A percentile compares a stretch with the other conserved stretches of the same genome.
These are phyloP conservation scores for Caretta caretta DNA, from an alignment of 2,113 vertebrate genomes.

Conservation along the genomic window DNA sequence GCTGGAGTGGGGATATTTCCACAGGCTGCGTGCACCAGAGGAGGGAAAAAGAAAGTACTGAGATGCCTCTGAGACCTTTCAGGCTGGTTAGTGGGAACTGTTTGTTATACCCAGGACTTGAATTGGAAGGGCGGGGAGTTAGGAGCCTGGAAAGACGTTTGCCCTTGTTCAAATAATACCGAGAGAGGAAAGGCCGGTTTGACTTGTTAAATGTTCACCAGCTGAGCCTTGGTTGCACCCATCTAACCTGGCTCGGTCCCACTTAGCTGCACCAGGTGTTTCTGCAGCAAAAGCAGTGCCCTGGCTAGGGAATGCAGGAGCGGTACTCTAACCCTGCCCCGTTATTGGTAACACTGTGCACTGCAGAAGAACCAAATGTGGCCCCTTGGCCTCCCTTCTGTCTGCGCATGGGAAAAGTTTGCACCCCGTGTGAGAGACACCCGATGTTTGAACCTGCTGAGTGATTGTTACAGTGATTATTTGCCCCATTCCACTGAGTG, in stretches of 20 bases:
- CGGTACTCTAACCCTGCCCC: background rate
- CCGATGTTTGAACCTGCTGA: background rate
- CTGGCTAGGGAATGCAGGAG: background rate
- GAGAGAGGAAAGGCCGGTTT: background rate
- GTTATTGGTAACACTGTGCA: accelerated
- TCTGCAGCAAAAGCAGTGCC: background rate
- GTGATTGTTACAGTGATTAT: background rate
- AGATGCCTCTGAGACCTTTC: background rate
- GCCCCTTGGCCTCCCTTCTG: too few relatives aligned
- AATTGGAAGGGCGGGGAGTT: background rate
- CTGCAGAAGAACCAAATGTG: too few relatives aligned
- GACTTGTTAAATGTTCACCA: background rate
- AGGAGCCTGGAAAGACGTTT: background rate
- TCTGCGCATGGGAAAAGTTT: background rate
- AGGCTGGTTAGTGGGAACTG: slow-evolving; percentile 2
- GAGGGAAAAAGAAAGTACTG: background rate
- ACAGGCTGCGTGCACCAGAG: background rate
- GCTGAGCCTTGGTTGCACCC: slow-evolving; percentile 11
- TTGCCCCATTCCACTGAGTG: background rate
- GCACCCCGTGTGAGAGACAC: too few relatives aligned
- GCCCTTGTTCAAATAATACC: background rate
- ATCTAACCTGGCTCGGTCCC: background rate
- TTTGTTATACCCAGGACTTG: background rate
- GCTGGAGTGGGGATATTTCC: background rate
- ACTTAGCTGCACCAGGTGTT: slow-evolving; percentile 4